Conservation (phyloP, 1,140 invertebrate genomes). For the Lutraria rhynchaena region DNA sequence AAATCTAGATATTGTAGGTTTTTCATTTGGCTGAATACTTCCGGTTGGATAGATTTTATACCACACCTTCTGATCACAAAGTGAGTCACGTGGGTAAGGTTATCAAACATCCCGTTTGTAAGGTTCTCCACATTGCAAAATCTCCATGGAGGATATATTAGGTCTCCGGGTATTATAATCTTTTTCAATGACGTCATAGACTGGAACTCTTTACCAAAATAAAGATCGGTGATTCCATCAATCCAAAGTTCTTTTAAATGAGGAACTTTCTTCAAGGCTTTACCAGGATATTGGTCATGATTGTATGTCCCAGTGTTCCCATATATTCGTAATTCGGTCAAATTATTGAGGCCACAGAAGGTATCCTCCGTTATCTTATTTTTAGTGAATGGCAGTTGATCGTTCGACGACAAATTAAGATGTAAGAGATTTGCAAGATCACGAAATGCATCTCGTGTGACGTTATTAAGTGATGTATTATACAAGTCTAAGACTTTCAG, state of each 20-base stretch:
- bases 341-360: not conserved
- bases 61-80: conserved; percentile 16
- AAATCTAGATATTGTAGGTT: conserved; percentile 42
- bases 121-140: conserved; percentile 24
- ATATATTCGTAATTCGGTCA: conserved; percentile 34
- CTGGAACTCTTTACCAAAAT: conserved; percentile 7
- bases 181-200: conserved; percentile 17
- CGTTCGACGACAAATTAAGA: conserved; percentile 44
- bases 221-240: conserved; percentile 18
- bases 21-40: conserved; percentile 7
- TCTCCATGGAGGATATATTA: conserved; percentile 13
- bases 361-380: not conserved
- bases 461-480: not conserved
- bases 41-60: not conserved
- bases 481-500: conserved; percentile 19
- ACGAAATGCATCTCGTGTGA: not conserved
- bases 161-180: conserved; percentile 24
- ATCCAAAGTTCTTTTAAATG: conserved; percentile 31
- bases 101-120: not conserved
- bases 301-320: conserved; percentile 28
- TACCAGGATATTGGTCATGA: conserved; percentile 14
- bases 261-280: not conserved
- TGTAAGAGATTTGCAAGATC: not conserved
- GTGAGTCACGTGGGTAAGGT: conserved; percentile 22
- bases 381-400: conserved; percentile 11